Evolutionary conservation across 2,797 vertebrate species (phyloP).

Genomic region (Chelidonichthys spinosus): DNA sequence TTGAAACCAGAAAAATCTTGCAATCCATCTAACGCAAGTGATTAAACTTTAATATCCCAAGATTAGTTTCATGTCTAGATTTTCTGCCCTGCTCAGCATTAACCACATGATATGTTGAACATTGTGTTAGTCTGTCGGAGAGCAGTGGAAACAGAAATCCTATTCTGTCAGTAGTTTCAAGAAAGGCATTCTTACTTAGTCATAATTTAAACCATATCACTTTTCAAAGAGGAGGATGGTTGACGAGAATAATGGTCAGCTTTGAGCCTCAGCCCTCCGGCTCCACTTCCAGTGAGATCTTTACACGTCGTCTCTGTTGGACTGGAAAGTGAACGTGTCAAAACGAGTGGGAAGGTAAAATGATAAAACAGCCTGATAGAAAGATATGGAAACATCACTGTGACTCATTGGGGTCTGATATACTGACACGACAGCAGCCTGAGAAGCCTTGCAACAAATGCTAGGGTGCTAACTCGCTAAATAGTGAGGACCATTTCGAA

Average conservation of each 20-base stretch:
- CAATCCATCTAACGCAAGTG: constrained; percentile 1
- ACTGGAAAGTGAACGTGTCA: constrained; percentile 46
- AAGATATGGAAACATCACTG: constrained; percentile 36
- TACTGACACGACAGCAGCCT: constrained; percentile 36
- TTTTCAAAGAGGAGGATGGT: constrained; percentile 25
- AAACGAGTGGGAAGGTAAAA: constrained; percentile 44
- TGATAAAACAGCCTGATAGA: constrained; percentile 49
- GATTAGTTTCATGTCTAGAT: constrained; percentile 19
- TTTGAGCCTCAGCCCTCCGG: constrained; percentile 10
- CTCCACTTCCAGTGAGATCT: constrained; percentile 33
- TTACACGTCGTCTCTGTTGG: constrained; percentile 36
- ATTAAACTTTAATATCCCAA: constrained; percentile 32
- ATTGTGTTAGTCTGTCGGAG: neutral
- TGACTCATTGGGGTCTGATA: constrained; percentile 49
- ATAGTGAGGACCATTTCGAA: too few relatives aligned
- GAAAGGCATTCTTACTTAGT: constrained; percentile 9
- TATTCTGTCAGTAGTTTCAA: constrained; percentile 10
- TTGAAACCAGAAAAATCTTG: constrained; percentile 42
- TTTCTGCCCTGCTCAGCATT: neutral
- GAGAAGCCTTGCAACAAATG: constrained; percentile 9
- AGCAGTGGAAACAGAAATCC: constrained; percentile 11
- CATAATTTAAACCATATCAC: constrained; percentile 22
- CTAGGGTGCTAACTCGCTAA: neutral
- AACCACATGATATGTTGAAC: neutral
- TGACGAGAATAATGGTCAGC: constrained; percentile 21